Conservation (phyloP, 53 echinoderm and acorn worm species). For the Glandiceps talaboti region DNA sequence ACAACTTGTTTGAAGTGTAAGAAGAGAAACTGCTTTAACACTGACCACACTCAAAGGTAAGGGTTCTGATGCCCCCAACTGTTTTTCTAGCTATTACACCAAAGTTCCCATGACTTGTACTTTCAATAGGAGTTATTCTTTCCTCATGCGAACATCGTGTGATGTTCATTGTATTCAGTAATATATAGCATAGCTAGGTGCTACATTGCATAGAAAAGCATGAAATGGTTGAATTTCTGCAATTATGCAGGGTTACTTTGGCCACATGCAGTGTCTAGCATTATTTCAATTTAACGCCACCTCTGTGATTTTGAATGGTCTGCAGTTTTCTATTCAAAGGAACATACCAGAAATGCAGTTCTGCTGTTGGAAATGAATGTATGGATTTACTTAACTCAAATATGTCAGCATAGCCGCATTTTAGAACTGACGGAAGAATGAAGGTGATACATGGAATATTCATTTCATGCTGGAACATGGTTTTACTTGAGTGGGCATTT, state of each 20-base stretch:
- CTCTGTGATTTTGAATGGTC: neutral
- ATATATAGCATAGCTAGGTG: neutral
- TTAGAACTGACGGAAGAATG: neutral
- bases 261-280: neutral
- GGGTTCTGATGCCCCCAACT: neutral
- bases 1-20: too few relatives aligned
- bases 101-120: neutral
- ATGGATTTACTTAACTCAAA: neutral
- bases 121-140: neutral
- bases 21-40: neutral
- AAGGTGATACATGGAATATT: neutral
- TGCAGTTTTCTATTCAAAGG: neutral
- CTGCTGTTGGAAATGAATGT: neutral
- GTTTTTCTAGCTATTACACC: neutral
- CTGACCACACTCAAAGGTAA: neutral
- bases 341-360: neutral
- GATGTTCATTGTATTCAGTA: neutral
- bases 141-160: neutral
- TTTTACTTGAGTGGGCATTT: neutral
- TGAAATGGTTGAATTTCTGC: neutral
- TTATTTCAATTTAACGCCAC: neutral
- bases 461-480: neutral
- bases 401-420: neutral
- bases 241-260: neutral
- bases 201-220: neutral